A percentile compares a stretch with the other conserved stretches of the same genome.
phyloP scores from a whole-genome alignment of 2,113 vertebrate species.

The Brachypodius melanocephalos region DNA sequence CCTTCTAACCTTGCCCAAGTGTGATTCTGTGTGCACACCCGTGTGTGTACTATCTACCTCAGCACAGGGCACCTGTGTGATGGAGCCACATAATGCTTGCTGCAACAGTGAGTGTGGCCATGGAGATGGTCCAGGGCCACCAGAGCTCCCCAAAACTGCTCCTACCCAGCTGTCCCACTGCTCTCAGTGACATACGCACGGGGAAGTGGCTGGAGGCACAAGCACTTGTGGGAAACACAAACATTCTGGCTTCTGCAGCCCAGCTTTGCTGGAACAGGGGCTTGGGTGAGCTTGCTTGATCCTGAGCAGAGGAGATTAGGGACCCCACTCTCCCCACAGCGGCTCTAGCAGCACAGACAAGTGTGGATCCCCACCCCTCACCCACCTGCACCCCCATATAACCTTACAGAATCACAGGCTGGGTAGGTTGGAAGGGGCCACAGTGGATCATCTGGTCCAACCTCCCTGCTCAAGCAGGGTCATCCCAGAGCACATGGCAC shows the following conservation, averaged over 20 bases:
- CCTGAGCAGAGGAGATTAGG: background rate
- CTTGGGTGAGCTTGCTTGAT: background rate
- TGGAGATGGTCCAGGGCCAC: too few relatives aligned
- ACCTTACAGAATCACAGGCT: background rate
- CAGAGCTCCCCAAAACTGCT: background rate
- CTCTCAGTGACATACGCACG: fast-evolving
- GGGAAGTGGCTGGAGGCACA: background rate
- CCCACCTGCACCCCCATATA: fast-evolving
- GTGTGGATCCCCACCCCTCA: background rate
- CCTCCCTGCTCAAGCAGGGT: background rate
- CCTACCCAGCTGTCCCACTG: background rate
- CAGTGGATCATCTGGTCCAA: background rate
- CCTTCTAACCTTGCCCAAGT: background rate
- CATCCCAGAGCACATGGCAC: background rate
- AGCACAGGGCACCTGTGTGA: too few relatives aligned
- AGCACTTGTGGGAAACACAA: background rate
- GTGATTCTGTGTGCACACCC: background rate
- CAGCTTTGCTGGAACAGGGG: background rate
- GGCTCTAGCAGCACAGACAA: background rate
- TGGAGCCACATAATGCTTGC: fast-evolving
- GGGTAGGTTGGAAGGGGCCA: background rate
- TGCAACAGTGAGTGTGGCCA: background rate
- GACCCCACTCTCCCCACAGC: fast-evolving
- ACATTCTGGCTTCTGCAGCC: background rate
- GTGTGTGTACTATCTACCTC: fast-evolving